phyloP scores from a whole-genome alignment of 2,113 vertebrate genomes.

The Tretioscincus oriximinensis region DNA sequence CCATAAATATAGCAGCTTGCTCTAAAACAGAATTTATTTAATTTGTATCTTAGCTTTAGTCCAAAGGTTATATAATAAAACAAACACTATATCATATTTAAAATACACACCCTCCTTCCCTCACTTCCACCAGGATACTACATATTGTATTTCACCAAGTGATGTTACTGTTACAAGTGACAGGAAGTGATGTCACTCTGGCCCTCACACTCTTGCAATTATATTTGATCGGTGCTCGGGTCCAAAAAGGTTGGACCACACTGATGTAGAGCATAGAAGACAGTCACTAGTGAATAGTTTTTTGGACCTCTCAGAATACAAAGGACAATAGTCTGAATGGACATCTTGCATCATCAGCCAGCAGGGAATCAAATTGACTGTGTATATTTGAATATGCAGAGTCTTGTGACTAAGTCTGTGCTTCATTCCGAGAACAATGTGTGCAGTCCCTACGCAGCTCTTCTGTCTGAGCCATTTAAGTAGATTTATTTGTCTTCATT shows the following conservation, averaged over 20 bases:
- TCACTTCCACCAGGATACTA: too few relatives aligned
- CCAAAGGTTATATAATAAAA: too few relatives aligned
- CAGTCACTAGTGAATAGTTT: neutral
- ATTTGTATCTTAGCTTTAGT: too few relatives aligned
- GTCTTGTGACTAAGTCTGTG: slow-evolving; percentile 6
- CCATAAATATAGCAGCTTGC: neutral
- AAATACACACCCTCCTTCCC: too few relatives aligned
- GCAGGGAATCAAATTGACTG: neutral
- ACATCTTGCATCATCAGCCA: neutral
- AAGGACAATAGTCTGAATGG: neutral
- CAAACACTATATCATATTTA: too few relatives aligned
- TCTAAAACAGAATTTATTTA: neutral
- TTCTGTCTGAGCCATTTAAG: neutral
- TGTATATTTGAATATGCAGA: neutral
- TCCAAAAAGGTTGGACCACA: too few relatives aligned
- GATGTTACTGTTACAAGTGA: too few relatives aligned
- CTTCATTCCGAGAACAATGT: neutral
- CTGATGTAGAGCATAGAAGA: neutral
- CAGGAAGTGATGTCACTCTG: too few relatives aligned
- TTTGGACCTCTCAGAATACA: slow-evolving; percentile 4
- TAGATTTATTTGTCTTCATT: neutral
- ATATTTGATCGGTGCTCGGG: too few relatives aligned
- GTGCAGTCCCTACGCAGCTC: neutral
- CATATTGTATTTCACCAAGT: too few relatives aligned
- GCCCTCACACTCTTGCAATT: too few relatives aligned